Evolutionary conservation across 2,888 invertebrate genomes (phyloP), one percentile per base, ranked within the genome.

Genomic region (Apomyelois bistriatella): DNA sequence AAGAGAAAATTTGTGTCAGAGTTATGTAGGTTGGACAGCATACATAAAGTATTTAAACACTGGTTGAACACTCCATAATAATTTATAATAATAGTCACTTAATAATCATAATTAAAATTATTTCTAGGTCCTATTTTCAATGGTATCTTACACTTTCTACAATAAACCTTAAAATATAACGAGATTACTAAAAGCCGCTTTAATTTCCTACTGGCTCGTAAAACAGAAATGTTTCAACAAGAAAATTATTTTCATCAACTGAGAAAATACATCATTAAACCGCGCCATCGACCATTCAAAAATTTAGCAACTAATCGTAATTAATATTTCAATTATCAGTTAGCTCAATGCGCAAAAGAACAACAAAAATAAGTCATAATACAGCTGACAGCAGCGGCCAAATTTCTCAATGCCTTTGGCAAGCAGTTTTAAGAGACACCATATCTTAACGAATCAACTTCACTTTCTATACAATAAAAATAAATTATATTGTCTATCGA

Each of bases 111-210:
- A 40, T 40, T 40, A 40, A 8, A 15, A 9, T 16, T 2, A 4
- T 40, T 40, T 40, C 40, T 16, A 15, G 3, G 2, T 16, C 40
- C 40, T 8, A 40, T 40, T 5, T 22, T 3, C 8, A 13, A 7
- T 61, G 61, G 52, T 12, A 15, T 10, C 9, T 16, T 28, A 43
- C 43, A 43, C 43, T 43, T 43, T 43, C 43, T 12, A 12, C 43
- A 12, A 30, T 43, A 47, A 43, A 43, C 16, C 47, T 46, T 30
- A 17, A 47, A 30, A 16, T 35, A 17, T 43, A 43, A n/a, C n/a
- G 9, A 28, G 16, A 8, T 30, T 43, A n/a, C 41, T 41, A 12
- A 12, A 41, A 22, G 12, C 28, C 1, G 28, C 28, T 22, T 43
- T 28, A 16, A 12, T 43, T 12, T 28, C 28, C 28, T 30, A 12